These are phyloP conservation scores for Piscicola geometra DNA, from an alignment of 2,888 invertebrate genomes.

Conservation along the genomic window DNA sequence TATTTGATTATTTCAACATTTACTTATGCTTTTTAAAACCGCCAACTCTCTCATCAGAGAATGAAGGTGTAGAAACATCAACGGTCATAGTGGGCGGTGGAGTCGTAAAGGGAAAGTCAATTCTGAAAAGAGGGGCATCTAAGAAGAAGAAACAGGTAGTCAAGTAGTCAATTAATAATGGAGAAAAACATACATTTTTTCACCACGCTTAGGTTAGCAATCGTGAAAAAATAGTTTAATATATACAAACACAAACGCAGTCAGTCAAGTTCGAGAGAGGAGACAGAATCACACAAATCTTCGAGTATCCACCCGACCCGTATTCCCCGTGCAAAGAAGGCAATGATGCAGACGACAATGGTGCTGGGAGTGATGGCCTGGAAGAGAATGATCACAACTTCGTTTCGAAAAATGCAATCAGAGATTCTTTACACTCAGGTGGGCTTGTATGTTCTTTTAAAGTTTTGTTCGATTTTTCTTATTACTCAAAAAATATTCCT, in stretches of 20 bases:
- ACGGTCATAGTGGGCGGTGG: conserved; percentile 13
- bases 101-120: conserved; percentile 7
- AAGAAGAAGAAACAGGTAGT: conserved; percentile 16
- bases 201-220: not conserved
- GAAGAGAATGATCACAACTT: not conserved
- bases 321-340: not conserved
- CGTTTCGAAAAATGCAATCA: not conserved
- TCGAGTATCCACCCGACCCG: conserved; percentile 27
- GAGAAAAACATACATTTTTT: not conserved
- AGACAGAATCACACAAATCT: not conserved
- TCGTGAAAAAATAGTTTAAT: not conserved
- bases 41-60: not conserved
- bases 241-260: conserved; percentile 9
- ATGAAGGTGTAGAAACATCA: not conserved
- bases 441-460: not conserved
- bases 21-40: not conserved
- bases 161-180: not conserved
- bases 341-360: not conserved
- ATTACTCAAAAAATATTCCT: not conserved
- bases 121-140: conserved; percentile 1
- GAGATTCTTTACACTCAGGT: not conserved
- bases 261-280: conserved; percentile 11
- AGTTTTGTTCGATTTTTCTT: not conserved
- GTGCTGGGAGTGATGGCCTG: not conserved
- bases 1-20: not conserved